These are phyloP conservation scores for Achroia grisella DNA, from an alignment of 1,140 invertebrate genomes.

Conservation along the genomic window DNA sequence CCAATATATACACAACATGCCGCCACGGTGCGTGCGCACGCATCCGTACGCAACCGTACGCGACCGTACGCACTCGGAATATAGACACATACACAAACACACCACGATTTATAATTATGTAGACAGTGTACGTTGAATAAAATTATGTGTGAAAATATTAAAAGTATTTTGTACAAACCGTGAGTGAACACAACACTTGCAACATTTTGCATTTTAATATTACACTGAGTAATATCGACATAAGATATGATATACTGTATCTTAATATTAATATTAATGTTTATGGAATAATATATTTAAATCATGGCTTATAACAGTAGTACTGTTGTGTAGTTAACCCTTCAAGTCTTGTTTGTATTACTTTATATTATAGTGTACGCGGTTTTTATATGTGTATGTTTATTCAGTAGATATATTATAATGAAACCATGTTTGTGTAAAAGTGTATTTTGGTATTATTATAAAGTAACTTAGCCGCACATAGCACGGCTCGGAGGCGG, in stretches of 20 bases:
- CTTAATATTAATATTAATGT: conserved; percentile 54
- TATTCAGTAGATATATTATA: conserved; percentile 59
- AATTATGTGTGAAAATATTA: background rate
- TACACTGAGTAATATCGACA: conserved; percentile 50
- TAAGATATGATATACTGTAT: conserved; percentile 54
- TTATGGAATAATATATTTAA: conserved; percentile 63
- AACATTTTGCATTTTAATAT: conserved; percentile 39
- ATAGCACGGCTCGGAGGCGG: conserved; percentile 9
- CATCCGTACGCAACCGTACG: too few species aligned
- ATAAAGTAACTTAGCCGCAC: conserved; percentile 35
- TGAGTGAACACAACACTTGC: conserved; percentile 23
- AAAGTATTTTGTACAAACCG: conserved; percentile 19
- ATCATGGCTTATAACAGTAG: conserved; percentile 70
- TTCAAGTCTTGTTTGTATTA: conserved; percentile 70
- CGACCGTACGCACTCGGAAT: background rate
- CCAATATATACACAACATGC: background rate
- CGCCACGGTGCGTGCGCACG: too few species aligned
- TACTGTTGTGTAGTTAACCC: conserved; percentile 69
- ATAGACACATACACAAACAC: background rate
- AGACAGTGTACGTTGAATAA: background rate
- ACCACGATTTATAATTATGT: too few species aligned
- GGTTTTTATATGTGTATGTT: conserved; percentile 73
- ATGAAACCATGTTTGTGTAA: conserved; percentile 62
- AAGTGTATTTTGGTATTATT: conserved; percentile 69
- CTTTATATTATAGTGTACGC: conserved; percentile 69